Evolutionary conservation across 1,140 invertebrate genomes (phyloP).

Genomic region (Radopholus similis): DNA sequence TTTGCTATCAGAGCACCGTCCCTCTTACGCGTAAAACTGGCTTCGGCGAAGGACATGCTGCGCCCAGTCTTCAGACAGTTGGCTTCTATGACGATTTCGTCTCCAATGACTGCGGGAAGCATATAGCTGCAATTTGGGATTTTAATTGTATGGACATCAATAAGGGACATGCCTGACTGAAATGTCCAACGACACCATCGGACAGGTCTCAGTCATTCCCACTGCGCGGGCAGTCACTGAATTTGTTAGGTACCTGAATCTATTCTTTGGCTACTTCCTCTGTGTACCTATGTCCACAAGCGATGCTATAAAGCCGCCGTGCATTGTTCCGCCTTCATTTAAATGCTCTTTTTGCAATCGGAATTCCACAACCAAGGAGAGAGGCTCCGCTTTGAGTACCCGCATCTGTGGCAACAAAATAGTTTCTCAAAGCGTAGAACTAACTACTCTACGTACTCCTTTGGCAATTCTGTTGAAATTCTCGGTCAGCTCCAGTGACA

Average conservation of each 20-base stretch:
- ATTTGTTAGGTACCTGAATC: background rate
- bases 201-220: conserved; percentile 66
- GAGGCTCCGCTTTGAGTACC: conserved; percentile 2
- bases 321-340: conserved; percentile 69
- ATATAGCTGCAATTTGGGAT: conserved; percentile 27
- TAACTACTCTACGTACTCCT: background rate
- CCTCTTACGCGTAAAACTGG: conserved; percentile 26
- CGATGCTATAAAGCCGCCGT: conserved; percentile 76
- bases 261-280: background rate
- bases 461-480: conserved; percentile 20
- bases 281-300: conserved; percentile 72
- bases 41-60: conserved; percentile 39
- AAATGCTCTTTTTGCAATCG: background rate
- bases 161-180: conserved; percentile 30
- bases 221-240: conserved; percentile 73
- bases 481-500: background rate
- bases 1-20: conserved; percentile 35
- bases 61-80: conserved; percentile 34
- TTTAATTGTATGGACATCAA: background rate
- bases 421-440: background rate
- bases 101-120: conserved; percentile 32
- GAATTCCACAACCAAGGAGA: conserved; percentile 10
- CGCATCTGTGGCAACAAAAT: conserved; percentile 3
- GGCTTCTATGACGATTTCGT: conserved; percentile 34
- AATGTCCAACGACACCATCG: conserved; percentile 74